Base-by-base conservation (phyloP, 2,888 invertebrate genomes). In the Amiota mariae region DNA sequence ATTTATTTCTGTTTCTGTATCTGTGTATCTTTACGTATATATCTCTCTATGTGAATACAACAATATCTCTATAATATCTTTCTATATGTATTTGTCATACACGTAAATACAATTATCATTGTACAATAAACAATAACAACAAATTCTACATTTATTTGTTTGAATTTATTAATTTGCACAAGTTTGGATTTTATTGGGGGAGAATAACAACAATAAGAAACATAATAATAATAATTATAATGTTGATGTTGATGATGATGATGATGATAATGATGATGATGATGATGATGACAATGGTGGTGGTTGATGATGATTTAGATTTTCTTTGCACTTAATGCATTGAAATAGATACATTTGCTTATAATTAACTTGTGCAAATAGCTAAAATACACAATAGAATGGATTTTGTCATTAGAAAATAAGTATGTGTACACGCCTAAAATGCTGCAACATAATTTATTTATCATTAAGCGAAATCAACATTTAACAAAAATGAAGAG, bases 81-180 rank as follows among this genome's bases (percentile, higher is more conserved):
- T 51, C 13, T n/a, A 51, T 76, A 74, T 78, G 77, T 72, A 59
- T 74, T 76, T 77, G 75, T 73, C 72, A 78, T 80, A 74, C 67
- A 48, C 61, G 75, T 75, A 80, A 81, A 51, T n/a, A 51, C 36
- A 36, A 36, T 36, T 36, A 36, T 36, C 36, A 36, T 36, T 36
- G 36, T 36, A 36, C 6, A 36, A 24, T 24, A 2, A 6, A 36
- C 36, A 36, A 36, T 6, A 6, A 36, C 36, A 36, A 77, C 75
- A 77, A 78, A 56, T 6, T 0, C 36, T 36, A 36, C 36, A 36
- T 36, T 36, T 6, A 36, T 36, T 4, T 36, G 36, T 36, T 36
- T 36, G 36, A 36, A 36, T 36, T 36, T 36, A 36, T 36, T 36
- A 82, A 82, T 77, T 75, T 76, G 74, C n/a, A 70, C 73, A 47